Base-by-base conservation (phyloP, 2,797 vertebrate genomes). In the Macropodus opercularis region DNA sequence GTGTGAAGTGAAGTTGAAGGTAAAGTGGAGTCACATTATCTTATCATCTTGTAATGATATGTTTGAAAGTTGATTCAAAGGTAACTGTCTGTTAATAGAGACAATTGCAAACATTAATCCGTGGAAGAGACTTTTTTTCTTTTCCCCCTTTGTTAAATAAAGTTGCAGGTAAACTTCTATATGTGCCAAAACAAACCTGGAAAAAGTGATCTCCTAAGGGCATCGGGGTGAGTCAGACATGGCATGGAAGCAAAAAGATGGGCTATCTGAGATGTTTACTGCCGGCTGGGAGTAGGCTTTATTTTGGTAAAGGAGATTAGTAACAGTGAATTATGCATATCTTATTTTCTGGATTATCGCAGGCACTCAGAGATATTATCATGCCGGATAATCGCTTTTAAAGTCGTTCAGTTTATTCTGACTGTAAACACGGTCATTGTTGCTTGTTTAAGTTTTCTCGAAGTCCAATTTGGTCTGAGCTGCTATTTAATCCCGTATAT, bases 291-390 rank as follows among this genome's bases (percentile, higher is more conserved):
- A 90, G 87, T 81, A 69, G 80, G 83, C 78, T 87, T 89, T 89
- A 85, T 86, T 83, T 88, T 79, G 67, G 71, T 72, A 84, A 91
- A 91, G 87, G 74, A 92, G 91, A 92, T 94, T 92, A 92, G 91
- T 89, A 85, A 91, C 89, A 89, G 88, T 75, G 77, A 92, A 91
- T 93, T 92, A 93, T 93, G 90, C 90, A 92, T 89, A 91, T 92
- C 80, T 90, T 89, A 87, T 91, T 89, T 86, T 81, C 85, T 86
- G 91, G 90, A 93, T 93, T 91, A 92, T 92, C 80, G 85, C 46
- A 53, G 72, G 70, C 83, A 87, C 77, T 76, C 75, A 77, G 76
- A 88, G 90, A 92, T 92, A 68, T 72, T 85, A 92, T 93, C 90
- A 86, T 50, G 6, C 56, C 38, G 65, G 66, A 85, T 89, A 90